Percentiles rank a stretch among this genome's conserved stretches.
These are phyloP conservation scores for Rotaria socialis DNA, from an alignment of 2,888 invertebrate genomes.

Conservation along the genomic window DNA sequence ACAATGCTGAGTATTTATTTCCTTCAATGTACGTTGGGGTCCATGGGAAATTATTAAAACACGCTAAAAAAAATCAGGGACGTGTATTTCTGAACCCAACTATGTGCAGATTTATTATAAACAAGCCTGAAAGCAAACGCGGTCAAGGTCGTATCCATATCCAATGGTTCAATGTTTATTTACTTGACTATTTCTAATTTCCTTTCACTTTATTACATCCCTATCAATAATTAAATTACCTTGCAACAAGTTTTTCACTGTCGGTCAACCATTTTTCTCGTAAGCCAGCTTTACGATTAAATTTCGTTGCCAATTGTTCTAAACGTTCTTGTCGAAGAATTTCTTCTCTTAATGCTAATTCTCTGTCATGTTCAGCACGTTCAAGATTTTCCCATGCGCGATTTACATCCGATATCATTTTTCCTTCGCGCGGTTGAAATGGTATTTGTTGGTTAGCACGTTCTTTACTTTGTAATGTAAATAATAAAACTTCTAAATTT, in stretches of 20 bases:
- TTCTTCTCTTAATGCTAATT: conserved; percentile 84
- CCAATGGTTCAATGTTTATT: no score
- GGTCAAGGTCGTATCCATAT: no score
- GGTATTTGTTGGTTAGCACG: conserved; percentile 73
- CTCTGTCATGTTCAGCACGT: conserved; percentile 84
- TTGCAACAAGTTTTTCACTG: conserved; percentile 40
- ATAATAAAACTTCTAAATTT: conserved; percentile 75
- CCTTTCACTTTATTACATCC: no score
- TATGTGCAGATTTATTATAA: no score
- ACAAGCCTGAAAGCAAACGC: no score
- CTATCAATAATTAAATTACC: neutral
- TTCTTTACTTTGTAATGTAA: conserved; percentile 88
- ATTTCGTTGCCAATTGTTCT: conserved; percentile 89
- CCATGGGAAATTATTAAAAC: no score
- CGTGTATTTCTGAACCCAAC: no score
- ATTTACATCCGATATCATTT: conserved; percentile 88
- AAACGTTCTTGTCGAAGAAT: conserved; percentile 79
- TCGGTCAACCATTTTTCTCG: conserved; percentile 42
- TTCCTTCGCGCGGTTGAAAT: conserved; percentile 66
- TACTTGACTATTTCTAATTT: no score
- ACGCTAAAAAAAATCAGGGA: no score
- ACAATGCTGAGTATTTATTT: no score
- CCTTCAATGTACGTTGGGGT: no score
- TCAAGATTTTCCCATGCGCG: conserved; percentile 87
- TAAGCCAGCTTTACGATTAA: conserved; percentile 75